Evolutionary conservation across 2,113 vertebrate species (phyloP), one percentile per base, ranked within the genome.

Genomic region (Heterotis niloticus): DNA sequence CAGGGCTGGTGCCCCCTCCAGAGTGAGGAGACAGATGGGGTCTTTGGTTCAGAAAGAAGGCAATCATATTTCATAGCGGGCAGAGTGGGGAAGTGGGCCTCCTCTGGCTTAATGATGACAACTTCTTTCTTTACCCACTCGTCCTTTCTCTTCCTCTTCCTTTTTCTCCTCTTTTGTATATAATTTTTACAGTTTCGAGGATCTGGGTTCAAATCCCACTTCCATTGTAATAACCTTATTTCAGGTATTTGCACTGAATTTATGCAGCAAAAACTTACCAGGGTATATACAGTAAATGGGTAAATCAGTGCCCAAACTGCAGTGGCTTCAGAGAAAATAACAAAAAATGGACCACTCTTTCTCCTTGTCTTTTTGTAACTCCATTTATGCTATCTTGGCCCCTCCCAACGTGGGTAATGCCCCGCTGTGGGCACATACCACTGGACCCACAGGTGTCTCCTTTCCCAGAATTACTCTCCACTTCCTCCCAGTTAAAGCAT

Each of bases 1-100:
- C 80, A 87, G 84, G 84, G 86, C 80, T 86, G 85, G 34, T 81
- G 62, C 81, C 85, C 82, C 90, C 90, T 88, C 87, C 59, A 69
- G 87, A 88, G 88, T 72, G 62, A 10, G 80, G 88, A 90, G 90
- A 91, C 84, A 84, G 87, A 92, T 91, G 90, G 88, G 86, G 73
- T 81, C 82, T 76, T 79, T 80, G 77, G 80, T 79, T 80, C 82
- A 59, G 81, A 76, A 80, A 85, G 75, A 83, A 88, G 79, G 80
- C 72, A 69, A 78, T 81, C 78, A 91, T 91, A 88, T 88, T 89
- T 91, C 87, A 91, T 85, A 82, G 81, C n/a, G 77, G 87, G 87
- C 90, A 90, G 85, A 84, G 83, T 80, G 89, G 83, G 88, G 88
- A 87, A 81, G 88, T 84, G 83, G 12, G 18, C 28, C 17, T 44